Percentiles rank a stretch among this genome's conserved stretches.
Conservation (phyloP, 2,888 invertebrate species). For the Epirrhoe alternata region DNA sequence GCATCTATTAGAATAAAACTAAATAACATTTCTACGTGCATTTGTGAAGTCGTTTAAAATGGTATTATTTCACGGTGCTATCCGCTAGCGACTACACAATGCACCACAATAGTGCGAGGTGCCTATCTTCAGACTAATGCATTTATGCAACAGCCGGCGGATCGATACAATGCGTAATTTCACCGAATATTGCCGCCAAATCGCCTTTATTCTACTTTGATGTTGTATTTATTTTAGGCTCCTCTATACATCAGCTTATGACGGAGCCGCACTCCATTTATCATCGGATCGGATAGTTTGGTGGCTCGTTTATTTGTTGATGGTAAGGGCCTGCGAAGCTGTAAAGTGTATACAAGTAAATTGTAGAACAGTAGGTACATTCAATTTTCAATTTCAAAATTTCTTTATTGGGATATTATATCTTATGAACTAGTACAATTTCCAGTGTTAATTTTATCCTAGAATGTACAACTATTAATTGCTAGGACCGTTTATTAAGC, state of each 20-base stretch:
- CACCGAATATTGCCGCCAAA: slow-evolving; percentile 67
- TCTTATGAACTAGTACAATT: too few relatives aligned
- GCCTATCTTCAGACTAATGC: slow-evolving; percentile 83
- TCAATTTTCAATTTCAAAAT: too few relatives aligned
- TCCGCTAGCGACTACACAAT: slow-evolving; percentile 44
- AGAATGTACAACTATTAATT: too few relatives aligned
- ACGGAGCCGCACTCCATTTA: slow-evolving; percentile 40
- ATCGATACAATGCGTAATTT: slow-evolving; percentile 79
- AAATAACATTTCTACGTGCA: too few relatives aligned
- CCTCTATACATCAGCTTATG: slow-evolving; percentile 32
- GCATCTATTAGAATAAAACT: too few relatives aligned
- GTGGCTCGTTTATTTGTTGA: neutral
- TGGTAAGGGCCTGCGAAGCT: neutral
- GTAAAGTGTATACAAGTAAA: neutral
- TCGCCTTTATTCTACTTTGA: slow-evolving; percentile 57
- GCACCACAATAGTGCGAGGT: slow-evolving; percentile 64
- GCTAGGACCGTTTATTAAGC: too few relatives aligned
- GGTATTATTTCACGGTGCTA: neutral
- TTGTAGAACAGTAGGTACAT: too few relatives aligned
- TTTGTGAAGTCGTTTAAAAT: too few relatives aligned
- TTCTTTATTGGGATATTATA: too few relatives aligned
- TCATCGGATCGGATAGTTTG: slow-evolving; percentile 30
- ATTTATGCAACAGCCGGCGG: slow-evolving; percentile 80
- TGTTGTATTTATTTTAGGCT: slow-evolving; percentile 53
- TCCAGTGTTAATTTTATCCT: too few relatives aligned